phyloP scores from a whole-genome alignment of 2,113 vertebrate species.

The Pipa parva region DNA sequence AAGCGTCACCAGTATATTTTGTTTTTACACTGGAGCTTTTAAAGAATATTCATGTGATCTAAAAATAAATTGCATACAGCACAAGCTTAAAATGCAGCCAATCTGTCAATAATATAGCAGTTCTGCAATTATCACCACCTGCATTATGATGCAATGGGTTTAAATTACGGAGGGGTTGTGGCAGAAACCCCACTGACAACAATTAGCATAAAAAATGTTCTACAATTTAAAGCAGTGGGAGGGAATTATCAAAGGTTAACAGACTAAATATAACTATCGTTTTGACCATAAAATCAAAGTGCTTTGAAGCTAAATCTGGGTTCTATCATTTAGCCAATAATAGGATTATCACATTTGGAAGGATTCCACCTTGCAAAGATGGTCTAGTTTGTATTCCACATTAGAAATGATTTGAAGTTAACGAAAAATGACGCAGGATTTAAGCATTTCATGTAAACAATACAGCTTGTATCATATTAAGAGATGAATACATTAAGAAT shows the following conservation, averaged over 20 bases:
- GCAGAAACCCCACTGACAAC: conserved; percentile 62
- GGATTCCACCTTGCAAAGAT: conserved; percentile 49
- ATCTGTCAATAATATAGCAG: conserved; percentile 46
- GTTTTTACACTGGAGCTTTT: conserved; percentile 16
- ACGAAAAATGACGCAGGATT: conserved; percentile 37
- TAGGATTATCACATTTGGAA: conserved; percentile 58
- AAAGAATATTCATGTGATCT: conserved; percentile 47
- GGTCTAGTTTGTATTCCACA: conserved; percentile 44
- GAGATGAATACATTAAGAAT: conserved; percentile 17
- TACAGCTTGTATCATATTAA: conserved; percentile 24
- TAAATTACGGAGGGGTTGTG: conserved; percentile 53
- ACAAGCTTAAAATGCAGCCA: conserved; percentile 30
- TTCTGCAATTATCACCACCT: conserved; percentile 58
- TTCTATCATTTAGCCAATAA: conserved; percentile 64
- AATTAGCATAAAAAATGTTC: conserved; percentile 59
- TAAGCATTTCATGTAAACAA: conserved; percentile 43
- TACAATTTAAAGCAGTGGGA: conserved; percentile 57
- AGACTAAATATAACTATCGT: conserved; percentile 67
- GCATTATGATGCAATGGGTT: conserved; percentile 56
- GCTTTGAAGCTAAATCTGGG: conserved; percentile 61
- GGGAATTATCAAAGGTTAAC: conserved; percentile 68
- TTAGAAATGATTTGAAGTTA: conserved; percentile 49
- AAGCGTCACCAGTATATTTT: conserved; percentile 1
- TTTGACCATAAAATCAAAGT: conserved; percentile 66
- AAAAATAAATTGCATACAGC: conserved; percentile 48